Conservation (phyloP, 2,797 vertebrate species). For the Clarias fuscus region DNA sequence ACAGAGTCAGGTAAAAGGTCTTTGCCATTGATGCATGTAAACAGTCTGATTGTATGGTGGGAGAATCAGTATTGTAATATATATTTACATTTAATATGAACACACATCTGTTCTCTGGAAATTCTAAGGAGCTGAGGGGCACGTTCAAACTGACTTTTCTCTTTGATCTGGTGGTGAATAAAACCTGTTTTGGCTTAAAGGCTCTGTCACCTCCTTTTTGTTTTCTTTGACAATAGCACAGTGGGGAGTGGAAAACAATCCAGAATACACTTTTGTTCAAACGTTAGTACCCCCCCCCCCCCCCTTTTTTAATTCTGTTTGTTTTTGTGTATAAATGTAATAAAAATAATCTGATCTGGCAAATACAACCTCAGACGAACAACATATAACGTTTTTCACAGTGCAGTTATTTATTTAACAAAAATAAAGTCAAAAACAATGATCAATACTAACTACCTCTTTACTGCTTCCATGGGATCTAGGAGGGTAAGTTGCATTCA, state of each 20-base stretch:
- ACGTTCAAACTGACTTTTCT: neutral
- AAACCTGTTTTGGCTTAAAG: slow-evolving; percentile 24
- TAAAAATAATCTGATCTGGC: no score
- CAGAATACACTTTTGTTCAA: neutral
- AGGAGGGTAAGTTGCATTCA: no score
- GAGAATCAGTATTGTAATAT: neutral
- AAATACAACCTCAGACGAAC: no score
- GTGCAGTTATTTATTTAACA: no score
- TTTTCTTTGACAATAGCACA: slow-evolving; percentile 12
- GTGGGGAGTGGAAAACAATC: neutral
- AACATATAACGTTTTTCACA: no score
- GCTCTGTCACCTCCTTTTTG: neutral
- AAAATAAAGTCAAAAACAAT: no score
- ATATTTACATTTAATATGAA: neutral
- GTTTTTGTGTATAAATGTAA: no score
- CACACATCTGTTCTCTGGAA: neutral
- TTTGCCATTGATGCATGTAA: neutral
- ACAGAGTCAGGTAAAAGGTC: neutral
- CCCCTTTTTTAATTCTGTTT: no score
- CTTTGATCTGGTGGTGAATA: neutral
- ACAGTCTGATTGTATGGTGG: no score
- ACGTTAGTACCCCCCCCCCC: no score
- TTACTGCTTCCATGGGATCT: no score
- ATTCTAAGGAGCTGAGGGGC: neutral
- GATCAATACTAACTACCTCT: no score